Conservation (phyloP, 2,888 invertebrate species). For the Drosophila paranaensis region DNA sequence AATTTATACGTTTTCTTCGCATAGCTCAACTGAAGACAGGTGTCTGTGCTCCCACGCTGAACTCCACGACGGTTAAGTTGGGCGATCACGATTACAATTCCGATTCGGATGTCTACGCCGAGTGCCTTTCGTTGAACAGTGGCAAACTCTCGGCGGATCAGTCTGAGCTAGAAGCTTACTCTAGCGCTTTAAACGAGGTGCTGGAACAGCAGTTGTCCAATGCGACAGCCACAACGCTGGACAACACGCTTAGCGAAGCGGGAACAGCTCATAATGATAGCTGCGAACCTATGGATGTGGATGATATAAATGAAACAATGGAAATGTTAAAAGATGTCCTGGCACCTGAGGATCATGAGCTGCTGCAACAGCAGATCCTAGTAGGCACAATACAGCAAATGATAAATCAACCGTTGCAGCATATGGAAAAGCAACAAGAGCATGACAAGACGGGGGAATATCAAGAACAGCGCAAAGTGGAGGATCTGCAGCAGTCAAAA, state of each 20-base stretch:
- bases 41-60: constrained; percentile 15
- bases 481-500: not conserved
- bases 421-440: not conserved
- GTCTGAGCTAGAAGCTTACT: constrained; percentile 71
- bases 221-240: constrained; percentile 57
- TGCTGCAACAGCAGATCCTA: constrained; percentile 49
- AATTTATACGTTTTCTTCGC: not conserved
- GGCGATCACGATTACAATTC: constrained; percentile 59
- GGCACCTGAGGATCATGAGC: constrained; percentile 51
- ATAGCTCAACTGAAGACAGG: constrained; percentile 48
- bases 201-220: constrained; percentile 51
- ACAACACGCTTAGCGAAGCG: constrained; percentile 43
- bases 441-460: not conserved
- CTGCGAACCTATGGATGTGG: constrained; percentile 81
- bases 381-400: not conserved
- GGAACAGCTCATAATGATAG: constrained; percentile 43
- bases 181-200: constrained; percentile 67
- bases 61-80: constrained; percentile 23
- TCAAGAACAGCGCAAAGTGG: not conserved
- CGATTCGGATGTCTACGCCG: constrained; percentile 75
- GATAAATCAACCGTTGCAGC: not conserved
- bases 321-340: constrained; percentile 62
- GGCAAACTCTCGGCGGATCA: constrained; percentile 48
- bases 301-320: constrained; percentile 71
- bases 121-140: constrained; percentile 76